Evolutionary conservation across 2,888 invertebrate species (phyloP), one percentile per base, ranked within the genome.

Genomic region (Psococerastis gibbosa): DNA sequence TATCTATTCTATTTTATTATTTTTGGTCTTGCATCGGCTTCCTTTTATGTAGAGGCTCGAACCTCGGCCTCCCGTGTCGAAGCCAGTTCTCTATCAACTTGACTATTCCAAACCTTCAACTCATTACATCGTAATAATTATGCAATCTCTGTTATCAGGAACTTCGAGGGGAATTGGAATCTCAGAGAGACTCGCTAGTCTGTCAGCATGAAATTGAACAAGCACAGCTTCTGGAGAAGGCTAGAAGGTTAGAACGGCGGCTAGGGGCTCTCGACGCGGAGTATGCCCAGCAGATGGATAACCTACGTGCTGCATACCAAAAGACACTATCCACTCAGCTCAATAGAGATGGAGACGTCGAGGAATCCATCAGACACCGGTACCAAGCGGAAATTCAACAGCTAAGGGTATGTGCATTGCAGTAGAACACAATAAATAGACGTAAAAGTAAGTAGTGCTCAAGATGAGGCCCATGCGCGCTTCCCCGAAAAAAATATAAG

Each of bases 331-430:
- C 69, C 22, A 68, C 69, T 35, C 71, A 71, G 57, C 60, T 66
- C 50, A 69, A 69, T 58, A 72, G 72, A 44, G 75, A 75, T 54
- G 68, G 66, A 13, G 66, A 67, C 42, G 68, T 67, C 11, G 71
- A 71, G 50, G 70, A 68, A 43, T 69, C 74, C 41, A 71, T 78
- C 49, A 68, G 78, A 43, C 74, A 73, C 55, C 71, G 80, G 47
- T 84, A 84, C 61, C 83, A 85, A 61, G 73, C 77, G 35, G 87
- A 88, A 65, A 82, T 89, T 54, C 85, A 87, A 59, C 85, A 87
- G 60, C 66, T 89, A 47, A 70, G 80, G 53, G 71, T 70, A 53
- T 53, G 61, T 56, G 6, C 33, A 38, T n/a, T 33, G 34, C n/a
- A n/a, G n/a, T n/a, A n/a, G n/a, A n/a, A n/a, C n/a, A n/a, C 33